Conservation (phyloP, 2,113 vertebrate species). For the Calyptomena viridis region DNA sequence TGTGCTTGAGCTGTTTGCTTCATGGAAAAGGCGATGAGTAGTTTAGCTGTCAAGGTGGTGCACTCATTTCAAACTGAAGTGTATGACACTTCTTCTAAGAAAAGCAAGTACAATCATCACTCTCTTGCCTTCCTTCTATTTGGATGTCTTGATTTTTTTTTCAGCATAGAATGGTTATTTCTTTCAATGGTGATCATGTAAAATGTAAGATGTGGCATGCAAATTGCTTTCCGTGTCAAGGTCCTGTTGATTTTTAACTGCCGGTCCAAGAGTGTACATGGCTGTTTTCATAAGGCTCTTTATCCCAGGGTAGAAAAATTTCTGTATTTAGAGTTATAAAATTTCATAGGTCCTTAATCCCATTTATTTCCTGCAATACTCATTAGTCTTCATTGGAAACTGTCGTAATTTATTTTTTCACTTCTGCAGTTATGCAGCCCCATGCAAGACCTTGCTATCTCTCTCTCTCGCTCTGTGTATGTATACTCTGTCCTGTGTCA, state of each 20-base stretch:
- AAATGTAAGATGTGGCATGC: neutral
- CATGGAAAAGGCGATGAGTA: neutral
- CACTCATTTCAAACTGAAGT: neutral
- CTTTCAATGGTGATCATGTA: neutral
- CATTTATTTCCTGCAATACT: neutral
- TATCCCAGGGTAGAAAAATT: neutral
- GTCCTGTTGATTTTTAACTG: neutral
- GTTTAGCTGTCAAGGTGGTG: neutral
- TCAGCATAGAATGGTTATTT: neutral
- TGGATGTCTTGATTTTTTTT: neutral
- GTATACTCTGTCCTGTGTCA: neutral
- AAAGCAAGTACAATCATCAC: accelerated
- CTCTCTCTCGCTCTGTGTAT: no score
- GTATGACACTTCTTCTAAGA: neutral
- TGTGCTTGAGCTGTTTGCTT: neutral
- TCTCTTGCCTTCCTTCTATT: neutral
- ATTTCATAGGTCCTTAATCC: neutral
- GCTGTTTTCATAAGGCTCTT: neutral
- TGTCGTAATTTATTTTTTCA: neutral
- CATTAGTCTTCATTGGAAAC: neutral
- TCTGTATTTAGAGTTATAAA: neutral
- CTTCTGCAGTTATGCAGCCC: neutral
- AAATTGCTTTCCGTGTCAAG: neutral
- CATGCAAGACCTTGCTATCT: neutral
- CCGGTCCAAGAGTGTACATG: neutral